These are phyloP conservation scores for Leucopsar rothschildi DNA, from an alignment of 2,113 vertebrate species.

Conservation along the genomic window DNA sequence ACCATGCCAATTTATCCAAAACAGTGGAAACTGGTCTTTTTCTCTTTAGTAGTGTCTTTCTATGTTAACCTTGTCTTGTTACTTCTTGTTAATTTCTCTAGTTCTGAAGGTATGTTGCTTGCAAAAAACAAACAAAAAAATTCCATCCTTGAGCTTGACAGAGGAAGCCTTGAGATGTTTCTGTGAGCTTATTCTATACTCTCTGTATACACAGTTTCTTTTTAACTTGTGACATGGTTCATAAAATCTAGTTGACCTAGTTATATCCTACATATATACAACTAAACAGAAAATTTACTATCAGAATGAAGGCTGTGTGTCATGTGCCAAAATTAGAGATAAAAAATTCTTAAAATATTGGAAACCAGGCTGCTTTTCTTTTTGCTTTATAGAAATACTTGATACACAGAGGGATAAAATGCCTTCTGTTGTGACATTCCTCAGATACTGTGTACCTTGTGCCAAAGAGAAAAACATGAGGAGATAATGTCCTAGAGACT, in stretches of 20 bases:
- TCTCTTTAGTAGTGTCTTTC: slow-evolving; percentile 30
- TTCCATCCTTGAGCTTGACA: background rate
- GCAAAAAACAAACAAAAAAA: background rate
- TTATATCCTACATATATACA: background rate
- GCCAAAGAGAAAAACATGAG: background rate
- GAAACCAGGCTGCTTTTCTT: background rate
- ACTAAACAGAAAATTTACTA: background rate
- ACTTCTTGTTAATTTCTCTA: background rate
- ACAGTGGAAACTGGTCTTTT: slow-evolving; percentile 1
- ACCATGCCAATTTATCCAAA: slow-evolving; percentile 9
- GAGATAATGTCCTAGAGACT: background rate
- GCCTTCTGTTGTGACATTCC: background rate
- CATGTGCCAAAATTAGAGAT: background rate
- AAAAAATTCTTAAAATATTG: background rate
- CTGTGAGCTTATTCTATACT: background rate
- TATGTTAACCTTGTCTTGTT: background rate
- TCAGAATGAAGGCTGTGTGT: background rate
- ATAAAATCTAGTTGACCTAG: background rate
- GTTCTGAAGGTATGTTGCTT: background rate
- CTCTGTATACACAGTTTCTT: background rate
- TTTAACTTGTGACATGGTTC: background rate
- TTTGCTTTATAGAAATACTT: background rate
- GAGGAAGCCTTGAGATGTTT: background rate
- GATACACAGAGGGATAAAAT: background rate
- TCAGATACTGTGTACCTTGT: background rate